A percentile compares a stretch with the other conserved stretches of the same genome.
phyloP scores from a whole-genome alignment of 2,113 vertebrate genomes.

The Engystomops pustulosus region DNA sequence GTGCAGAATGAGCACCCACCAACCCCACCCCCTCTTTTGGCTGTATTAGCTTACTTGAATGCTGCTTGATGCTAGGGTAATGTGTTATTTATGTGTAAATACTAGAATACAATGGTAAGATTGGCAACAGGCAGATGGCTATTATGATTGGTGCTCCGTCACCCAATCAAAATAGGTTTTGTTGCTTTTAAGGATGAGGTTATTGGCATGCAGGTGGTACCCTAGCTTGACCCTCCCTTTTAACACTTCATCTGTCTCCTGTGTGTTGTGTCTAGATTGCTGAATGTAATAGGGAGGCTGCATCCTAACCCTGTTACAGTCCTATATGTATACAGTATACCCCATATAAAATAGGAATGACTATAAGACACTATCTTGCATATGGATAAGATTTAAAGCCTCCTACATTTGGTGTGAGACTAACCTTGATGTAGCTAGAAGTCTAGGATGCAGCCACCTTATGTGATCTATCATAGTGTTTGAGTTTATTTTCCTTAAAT shows the following conservation, averaged over 20 bases:
- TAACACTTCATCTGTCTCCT: not conserved
- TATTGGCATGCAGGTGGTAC: slow-evolving; percentile 56
- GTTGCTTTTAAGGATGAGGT: slow-evolving; percentile 18
- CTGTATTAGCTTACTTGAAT: not conserved
- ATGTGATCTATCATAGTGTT: not conserved
- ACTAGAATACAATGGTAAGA: not conserved
- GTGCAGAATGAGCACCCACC: slow-evolving; percentile 42
- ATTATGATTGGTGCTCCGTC: slow-evolving; percentile 27
- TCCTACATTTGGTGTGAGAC: not conserved
- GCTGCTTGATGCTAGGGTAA: slow-evolving; percentile 9
- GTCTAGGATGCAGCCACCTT: slow-evolving; percentile 23
- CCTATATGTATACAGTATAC: too few species aligned
- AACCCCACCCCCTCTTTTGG: not conserved
- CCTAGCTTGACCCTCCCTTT: not conserved
- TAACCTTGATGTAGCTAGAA: not conserved
- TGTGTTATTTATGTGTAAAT: not conserved
- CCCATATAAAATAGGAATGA: not conserved
- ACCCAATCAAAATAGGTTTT: slow-evolving; percentile 31
- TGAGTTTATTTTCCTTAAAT: not conserved
- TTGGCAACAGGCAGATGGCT: not conserved
- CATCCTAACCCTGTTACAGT: slow-evolving; percentile 32
- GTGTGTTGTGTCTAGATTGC: not conserved
- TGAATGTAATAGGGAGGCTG: slow-evolving; percentile 9
- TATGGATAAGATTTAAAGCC: not conserved
- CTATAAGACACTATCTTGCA: not conserved